A percentile compares a stretch with the other conserved stretches of the same genome.
These are phyloP conservation scores for Dicyrtomina minuta DNA, from an alignment of 2,888 invertebrate species.

Conservation along the genomic window DNA sequence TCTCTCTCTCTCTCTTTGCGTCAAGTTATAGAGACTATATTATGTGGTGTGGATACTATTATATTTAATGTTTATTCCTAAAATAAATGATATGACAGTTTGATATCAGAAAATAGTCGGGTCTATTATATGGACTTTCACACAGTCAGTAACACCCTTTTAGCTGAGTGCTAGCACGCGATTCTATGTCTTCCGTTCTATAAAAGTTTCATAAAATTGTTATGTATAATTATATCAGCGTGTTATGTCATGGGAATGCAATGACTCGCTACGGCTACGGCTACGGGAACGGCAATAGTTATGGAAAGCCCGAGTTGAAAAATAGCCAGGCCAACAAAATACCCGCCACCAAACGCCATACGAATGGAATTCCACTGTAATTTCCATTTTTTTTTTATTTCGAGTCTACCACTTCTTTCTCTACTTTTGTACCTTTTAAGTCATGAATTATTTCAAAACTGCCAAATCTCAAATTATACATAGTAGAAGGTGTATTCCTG, in stretches of 20 bases:
- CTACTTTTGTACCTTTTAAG: background rate
- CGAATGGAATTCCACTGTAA: no score
- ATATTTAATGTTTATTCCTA: background rate
- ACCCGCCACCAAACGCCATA: no score
- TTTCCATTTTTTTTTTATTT: background rate
- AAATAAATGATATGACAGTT: conserved; percentile 23
- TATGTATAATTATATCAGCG: no score
- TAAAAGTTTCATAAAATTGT: background rate
- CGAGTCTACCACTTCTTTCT: background rate
- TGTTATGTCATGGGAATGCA: no score
- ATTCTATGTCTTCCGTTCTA: conserved; percentile 16
- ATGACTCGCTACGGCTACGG: no score
- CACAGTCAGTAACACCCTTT: conserved; percentile 28
- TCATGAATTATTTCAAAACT: conserved; percentile 14
- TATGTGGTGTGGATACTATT: conserved; percentile 4
- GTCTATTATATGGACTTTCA: conserved; percentile 27
- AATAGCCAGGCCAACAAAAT: no score
- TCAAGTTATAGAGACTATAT: background rate
- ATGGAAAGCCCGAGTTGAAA: no score
- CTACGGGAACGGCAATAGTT: no score
- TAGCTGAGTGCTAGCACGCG: conserved; percentile 13
- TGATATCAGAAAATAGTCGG: conserved; percentile 20
- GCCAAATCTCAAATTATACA: background rate
- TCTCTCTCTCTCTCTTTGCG: background rate
- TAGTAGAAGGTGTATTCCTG: background rate